These are phyloP conservation scores for Synergus umbraculus DNA, from an alignment of 2,888 invertebrate species.

Conservation along the genomic window DNA sequence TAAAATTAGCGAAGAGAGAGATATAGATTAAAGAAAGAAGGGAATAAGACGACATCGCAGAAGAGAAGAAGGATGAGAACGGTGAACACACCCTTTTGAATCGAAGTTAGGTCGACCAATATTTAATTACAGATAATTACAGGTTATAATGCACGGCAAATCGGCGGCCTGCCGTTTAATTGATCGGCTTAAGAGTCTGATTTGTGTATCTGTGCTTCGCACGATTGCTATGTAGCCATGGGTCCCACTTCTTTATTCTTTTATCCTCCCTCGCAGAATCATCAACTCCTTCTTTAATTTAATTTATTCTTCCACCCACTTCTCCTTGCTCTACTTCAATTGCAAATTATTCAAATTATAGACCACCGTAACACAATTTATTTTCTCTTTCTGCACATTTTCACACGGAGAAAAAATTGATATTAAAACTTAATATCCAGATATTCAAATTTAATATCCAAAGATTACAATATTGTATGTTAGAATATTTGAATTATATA, in stretches of 20 bases:
- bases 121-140: constrained; percentile 74
- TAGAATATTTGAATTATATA: too few species aligned
- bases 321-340: constrained; percentile 19
- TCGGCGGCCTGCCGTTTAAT: constrained; percentile 74
- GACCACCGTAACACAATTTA: not conserved
- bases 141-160: constrained; percentile 72
- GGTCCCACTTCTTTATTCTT: not conserved
- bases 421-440: too few species aligned
- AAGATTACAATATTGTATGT: too few species aligned
- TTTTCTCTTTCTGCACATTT: too few species aligned
- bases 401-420: too few species aligned
- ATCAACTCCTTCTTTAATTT: constrained; percentile 12
- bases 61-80: constrained; percentile 47
- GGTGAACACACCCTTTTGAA: constrained; percentile 62
- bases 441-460: too few species aligned
- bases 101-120: constrained; percentile 61
- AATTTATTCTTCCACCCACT: constrained; percentile 29
- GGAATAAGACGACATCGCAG: constrained; percentile 41
- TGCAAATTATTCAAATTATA: not conserved
- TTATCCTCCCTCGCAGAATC: constrained; percentile 28
- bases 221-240: constrained; percentile 47
- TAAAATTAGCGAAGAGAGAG: constrained; percentile 7
- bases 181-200: constrained; percentile 72
- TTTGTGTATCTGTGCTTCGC: constrained; percentile 71
- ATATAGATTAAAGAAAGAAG: not conserved